Evolutionary conservation across 2,113 vertebrate genomes (phyloP).

Genomic region (Ancistrus triradiatus): DNA sequence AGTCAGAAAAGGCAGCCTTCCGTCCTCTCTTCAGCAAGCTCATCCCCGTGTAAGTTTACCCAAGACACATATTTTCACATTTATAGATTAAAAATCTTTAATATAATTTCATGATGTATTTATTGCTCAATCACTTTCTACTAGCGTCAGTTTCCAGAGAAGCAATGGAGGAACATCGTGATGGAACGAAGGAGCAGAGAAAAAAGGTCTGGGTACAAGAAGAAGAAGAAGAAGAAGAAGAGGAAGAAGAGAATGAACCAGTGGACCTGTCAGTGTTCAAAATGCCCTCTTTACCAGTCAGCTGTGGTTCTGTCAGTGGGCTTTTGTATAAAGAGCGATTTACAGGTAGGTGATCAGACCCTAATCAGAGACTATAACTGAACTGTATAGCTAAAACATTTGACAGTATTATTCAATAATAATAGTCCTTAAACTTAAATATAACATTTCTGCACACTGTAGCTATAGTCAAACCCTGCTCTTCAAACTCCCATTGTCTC

Average conservation of each 20-base stretch:
- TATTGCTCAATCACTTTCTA: no score
- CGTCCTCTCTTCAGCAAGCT: not conserved
- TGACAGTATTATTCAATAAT: not conserved
- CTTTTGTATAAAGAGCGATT: not conserved
- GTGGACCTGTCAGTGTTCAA: not conserved
- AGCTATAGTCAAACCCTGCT: no score
- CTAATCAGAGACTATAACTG: not conserved
- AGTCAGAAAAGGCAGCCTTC: slow-evolving; percentile 10
- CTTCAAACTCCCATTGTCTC: no score
- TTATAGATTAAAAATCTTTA: no score
- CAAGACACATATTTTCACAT: no score
- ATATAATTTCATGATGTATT: no score
- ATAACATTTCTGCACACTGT: no score
- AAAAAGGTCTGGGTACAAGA: no score
- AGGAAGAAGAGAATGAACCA: not conserved
- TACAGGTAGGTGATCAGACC: not conserved
- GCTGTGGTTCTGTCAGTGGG: not conserved
- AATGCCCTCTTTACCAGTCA: not conserved
- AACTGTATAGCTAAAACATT: not conserved
- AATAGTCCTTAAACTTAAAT: no score
- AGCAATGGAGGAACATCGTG: not conserved
- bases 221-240: slow-evolving; percentile 3
- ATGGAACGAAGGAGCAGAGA: not conserved
- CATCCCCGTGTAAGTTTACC: slow-evolving; percentile 9
- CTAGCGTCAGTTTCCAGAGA: not conserved